Conservation (phyloP, 1,140 invertebrate species). For the Drosophila bifasciata region DNA sequence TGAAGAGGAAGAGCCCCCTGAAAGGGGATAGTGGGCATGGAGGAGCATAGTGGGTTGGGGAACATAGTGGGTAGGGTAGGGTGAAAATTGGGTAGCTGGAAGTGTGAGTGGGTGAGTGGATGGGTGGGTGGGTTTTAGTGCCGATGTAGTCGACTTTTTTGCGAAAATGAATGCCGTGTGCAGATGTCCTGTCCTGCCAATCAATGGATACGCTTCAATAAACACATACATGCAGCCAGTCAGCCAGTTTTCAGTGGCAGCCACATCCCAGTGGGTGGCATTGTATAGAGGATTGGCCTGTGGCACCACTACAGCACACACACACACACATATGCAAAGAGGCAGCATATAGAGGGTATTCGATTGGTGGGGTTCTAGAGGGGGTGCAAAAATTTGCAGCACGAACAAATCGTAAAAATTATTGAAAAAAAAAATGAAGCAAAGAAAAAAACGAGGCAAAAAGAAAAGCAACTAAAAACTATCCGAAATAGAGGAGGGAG, state of each 20-base stretch:
- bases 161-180: conserved; percentile 82
- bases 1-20: conserved; percentile 1
- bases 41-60: neutral
- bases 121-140: neutral
- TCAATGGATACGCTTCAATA: conserved; percentile 83
- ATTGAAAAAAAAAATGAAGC: conserved; percentile 42
- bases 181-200: conserved; percentile 84
- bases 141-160: conserved; percentile 56
- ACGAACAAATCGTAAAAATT: conserved; percentile 80
- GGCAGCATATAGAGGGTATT: neutral
- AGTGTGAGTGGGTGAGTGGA: too few relatives aligned
- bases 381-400: conserved; percentile 64
- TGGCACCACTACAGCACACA: conserved; percentile 20
- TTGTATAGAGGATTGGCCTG: conserved; percentile 24
- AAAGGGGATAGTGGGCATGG: neutral
- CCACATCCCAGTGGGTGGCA: conserved; percentile 7
- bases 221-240: conserved; percentile 77
- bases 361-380: conserved; percentile 4
- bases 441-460: conserved; percentile 12
- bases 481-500: conserved; percentile 16
- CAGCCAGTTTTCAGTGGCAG: conserved; percentile 50
- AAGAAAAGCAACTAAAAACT: neutral
- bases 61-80: neutral
- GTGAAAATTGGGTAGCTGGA: neutral
- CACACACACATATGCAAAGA: conserved; percentile 37